Evolutionary conservation across 2,797 vertebrate species (phyloP), one percentile per base, ranked within the genome.

Genomic region (Loris lydekkerianus): DNA sequence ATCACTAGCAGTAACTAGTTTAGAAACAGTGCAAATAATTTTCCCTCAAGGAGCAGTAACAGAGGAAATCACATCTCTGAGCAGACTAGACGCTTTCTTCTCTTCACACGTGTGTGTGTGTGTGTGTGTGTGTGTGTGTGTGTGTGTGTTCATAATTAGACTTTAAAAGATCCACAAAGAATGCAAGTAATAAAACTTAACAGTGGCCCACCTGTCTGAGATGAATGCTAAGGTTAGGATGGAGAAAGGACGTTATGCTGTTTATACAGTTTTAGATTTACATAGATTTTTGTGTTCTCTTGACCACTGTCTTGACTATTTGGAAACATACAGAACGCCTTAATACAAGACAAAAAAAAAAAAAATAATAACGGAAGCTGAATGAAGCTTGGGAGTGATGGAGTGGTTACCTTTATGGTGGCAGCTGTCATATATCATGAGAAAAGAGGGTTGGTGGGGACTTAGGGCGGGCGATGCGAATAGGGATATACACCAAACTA

Each of bases 11-110:
- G 61, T 15, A 77, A 17, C 0, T 34, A 2, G 56, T 78, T 92
- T 82, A 93, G 63, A 93, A 95, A 56, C 5, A 34, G 13, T 46
- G 81, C 31, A 85, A n/a, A 78, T 78, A 70, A 86, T 17, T 84
- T 78, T 21, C 34, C 15, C 37, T 37, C 27, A 60, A 23, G 37
- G 75, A 89, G 13, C n/a, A 82, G 88, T 91, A 92, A 78, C 31
- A 20, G 13, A 96, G 21, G 37, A 18, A 61, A 91, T 65, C 18
- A 65, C 9, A 49, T 76, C 29, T 93, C 11, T 87, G 23, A 76
- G 29, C 56, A 78, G 13, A 76, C 9, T 49, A 87, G 56, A 86
- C 5, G 37, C 23, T 58, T 49, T 82, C 20, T 87, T 56, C 15
- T 7, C 53, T 92, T 69, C 23, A 87, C 9, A 34, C 34, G 4